These are phyloP conservation scores for Erannis defoliaria DNA, from an alignment of 2,888 invertebrate species.

Conservation along the genomic window DNA sequence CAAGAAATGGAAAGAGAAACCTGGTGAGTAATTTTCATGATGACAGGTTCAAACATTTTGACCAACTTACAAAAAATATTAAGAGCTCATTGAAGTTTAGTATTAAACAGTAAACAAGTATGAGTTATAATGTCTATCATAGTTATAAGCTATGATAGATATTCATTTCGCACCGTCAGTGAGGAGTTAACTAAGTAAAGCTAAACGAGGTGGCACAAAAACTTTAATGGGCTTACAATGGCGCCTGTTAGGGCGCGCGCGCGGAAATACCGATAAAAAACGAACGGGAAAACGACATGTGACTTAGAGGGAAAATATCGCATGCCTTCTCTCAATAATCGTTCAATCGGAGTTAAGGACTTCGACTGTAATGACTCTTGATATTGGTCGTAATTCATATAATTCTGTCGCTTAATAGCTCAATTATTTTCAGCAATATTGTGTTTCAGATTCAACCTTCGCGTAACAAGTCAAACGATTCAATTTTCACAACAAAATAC, in stretches of 20 bases:
- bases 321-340: constrained; percentile 52
- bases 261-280: constrained; percentile 59
- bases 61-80: background rate
- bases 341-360: constrained; percentile 53
- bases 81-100: background rate
- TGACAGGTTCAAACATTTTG: constrained; percentile 4
- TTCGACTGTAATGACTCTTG: constrained; percentile 34
- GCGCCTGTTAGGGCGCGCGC: constrained; percentile 52
- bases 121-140: too few relatives aligned
- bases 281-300: constrained; percentile 56
- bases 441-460: background rate
- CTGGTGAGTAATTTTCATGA: constrained; percentile 65
- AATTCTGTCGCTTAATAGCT: constrained; percentile 11
- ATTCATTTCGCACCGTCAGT: constrained; percentile 11
- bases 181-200: constrained; percentile 41
- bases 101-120: background rate
- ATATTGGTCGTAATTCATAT: constrained; percentile 32
- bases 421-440: constrained; percentile 10
- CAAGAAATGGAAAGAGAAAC: constrained; percentile 89
- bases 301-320: constrained; percentile 48
- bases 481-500: constrained; percentile 47
- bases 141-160: constrained; percentile 3
- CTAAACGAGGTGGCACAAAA: constrained; percentile 50
- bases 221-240: constrained; percentile 63
- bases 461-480: constrained; percentile 36